Evolutionary conservation across 2,113 vertebrate genomes (phyloP).

Genomic region (Danionella cerebrum): DNA sequence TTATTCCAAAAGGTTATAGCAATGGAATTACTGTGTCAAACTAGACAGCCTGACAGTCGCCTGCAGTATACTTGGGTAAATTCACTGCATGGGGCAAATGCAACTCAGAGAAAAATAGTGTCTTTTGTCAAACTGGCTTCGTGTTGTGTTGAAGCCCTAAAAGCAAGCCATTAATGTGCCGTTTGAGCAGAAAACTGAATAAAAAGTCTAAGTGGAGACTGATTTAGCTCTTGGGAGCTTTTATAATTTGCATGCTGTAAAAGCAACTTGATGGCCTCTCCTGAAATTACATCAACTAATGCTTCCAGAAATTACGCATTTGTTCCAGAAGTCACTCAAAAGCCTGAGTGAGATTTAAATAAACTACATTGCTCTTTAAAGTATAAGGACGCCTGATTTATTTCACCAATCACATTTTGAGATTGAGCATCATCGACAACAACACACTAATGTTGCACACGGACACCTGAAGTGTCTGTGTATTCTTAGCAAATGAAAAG

Average conservation of each 20-base stretch:
- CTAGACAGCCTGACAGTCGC: background rate
- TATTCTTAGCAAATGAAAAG: background rate
- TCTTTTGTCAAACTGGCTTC: background rate
- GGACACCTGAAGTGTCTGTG: background rate
- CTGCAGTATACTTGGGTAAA: background rate
- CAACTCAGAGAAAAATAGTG: constrained; percentile 7
- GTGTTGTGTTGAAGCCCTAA: constrained; percentile 8
- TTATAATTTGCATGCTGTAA: constrained; percentile 3
- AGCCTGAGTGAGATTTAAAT: background rate
- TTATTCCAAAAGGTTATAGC: background rate
- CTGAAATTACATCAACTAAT: constrained; percentile 8
- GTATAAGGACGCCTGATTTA: background rate
- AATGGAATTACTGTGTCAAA: background rate
- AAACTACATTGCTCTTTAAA: background rate
- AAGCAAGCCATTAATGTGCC: constrained; percentile 15
- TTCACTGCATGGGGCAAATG: background rate
- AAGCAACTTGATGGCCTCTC: constrained; percentile 10
- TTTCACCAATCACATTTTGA: background rate
- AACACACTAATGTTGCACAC: background rate
- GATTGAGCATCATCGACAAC: background rate
- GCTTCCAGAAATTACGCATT: constrained; percentile 2
- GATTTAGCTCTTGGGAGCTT: constrained; percentile 11
- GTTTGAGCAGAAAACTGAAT: constrained; percentile 11
- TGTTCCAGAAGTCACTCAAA: background rate
- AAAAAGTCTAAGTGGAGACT: constrained; percentile 10